These are phyloP conservation scores for Druon quercuslanigerum DNA, from an alignment of 1,140 invertebrate genomes.

Conservation along the genomic window DNA sequence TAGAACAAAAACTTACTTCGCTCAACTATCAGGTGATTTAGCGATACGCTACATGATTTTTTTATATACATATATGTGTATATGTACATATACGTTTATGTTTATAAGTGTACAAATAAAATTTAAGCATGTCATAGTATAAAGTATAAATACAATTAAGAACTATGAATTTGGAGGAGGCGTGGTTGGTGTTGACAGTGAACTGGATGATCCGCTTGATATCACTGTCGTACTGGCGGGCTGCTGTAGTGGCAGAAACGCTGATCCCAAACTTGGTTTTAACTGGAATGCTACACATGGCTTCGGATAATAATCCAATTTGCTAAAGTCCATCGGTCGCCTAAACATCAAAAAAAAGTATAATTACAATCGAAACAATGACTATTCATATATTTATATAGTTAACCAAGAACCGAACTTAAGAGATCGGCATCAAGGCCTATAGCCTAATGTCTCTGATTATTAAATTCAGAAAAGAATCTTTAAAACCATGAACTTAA, in stretches of 20 bases:
- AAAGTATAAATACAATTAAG: constrained; percentile 55
- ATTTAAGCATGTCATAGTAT: constrained; percentile 60
- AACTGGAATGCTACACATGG: constrained; percentile 85
- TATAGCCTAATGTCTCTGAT: no score
- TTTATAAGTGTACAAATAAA: constrained; percentile 58
- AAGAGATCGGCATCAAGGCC: no score
- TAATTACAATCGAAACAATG: neutral
- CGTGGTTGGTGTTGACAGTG: constrained; percentile 71
- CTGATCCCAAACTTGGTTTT: constrained; percentile 87
- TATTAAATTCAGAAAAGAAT: no score
- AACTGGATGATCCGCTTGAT: constrained; percentile 63
- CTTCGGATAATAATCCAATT: constrained; percentile 76
- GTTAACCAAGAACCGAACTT: no score
- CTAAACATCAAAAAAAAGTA: constrained; percentile 44
- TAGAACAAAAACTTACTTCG: constrained; percentile 2
- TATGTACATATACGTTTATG: constrained; percentile 31
- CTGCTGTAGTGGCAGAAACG: constrained; percentile 86
- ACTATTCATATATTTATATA: no score
- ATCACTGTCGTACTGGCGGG: constrained; percentile 68
- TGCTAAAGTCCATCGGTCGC: constrained; percentile 75
- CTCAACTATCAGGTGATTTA: constrained; percentile 1
- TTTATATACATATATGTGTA: constrained; percentile 42
- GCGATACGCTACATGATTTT: constrained; percentile 45
- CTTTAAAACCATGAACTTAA: no score
- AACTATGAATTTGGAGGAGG: constrained; percentile 77